Evolutionary conservation across 2,797 vertebrate genomes (phyloP).

Genomic region (Hozukius guyotensis): DNA sequence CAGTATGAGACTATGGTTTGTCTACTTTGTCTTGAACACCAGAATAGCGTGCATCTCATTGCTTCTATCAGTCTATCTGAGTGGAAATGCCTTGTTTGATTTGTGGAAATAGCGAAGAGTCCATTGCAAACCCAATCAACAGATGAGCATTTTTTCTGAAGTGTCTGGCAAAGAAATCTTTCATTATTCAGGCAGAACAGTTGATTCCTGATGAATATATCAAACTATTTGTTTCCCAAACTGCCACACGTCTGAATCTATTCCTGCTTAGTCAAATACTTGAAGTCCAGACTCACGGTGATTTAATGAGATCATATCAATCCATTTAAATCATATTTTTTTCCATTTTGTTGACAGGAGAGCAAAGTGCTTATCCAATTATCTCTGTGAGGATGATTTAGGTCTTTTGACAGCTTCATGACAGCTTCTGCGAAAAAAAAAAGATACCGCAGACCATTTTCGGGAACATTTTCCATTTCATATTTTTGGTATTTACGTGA

Average conservation of each 20-base stretch:
- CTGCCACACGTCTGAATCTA: neutral
- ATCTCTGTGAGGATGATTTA: slow-evolving; percentile 30
- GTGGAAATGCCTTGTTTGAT: slow-evolving; percentile 15
- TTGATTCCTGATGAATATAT: slow-evolving; percentile 21
- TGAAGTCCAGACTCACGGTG: neutral
- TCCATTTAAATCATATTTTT: slow-evolving; percentile 6
- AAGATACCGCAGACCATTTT: slow-evolving; percentile 11
- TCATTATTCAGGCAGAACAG: slow-evolving; percentile 23
- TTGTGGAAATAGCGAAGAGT: slow-evolving; percentile 18
- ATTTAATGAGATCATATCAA: slow-evolving; percentile 46
- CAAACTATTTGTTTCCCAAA: neutral
- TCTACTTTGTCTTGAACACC: neutral
- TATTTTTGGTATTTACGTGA: slow-evolving; percentile 32
- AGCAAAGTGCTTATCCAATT: slow-evolving; percentile 46
- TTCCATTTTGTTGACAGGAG: slow-evolving; percentile 16
- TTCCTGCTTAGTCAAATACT: neutral
- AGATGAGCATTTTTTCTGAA: slow-evolving; percentile 3
- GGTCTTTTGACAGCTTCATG: slow-evolving; percentile 7
- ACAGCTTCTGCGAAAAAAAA: neutral
- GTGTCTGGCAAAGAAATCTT: slow-evolving; percentile 12
- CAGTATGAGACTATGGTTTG: neutral
- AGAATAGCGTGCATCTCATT: neutral
- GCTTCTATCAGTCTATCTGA: slow-evolving; percentile 7
- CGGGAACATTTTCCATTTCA: slow-evolving; percentile 29
- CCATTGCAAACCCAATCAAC: slow-evolving; percentile 18